These are phyloP conservation scores for Cydia strobilella DNA, from an alignment of 1,140 invertebrate species.

Conservation along the genomic window DNA sequence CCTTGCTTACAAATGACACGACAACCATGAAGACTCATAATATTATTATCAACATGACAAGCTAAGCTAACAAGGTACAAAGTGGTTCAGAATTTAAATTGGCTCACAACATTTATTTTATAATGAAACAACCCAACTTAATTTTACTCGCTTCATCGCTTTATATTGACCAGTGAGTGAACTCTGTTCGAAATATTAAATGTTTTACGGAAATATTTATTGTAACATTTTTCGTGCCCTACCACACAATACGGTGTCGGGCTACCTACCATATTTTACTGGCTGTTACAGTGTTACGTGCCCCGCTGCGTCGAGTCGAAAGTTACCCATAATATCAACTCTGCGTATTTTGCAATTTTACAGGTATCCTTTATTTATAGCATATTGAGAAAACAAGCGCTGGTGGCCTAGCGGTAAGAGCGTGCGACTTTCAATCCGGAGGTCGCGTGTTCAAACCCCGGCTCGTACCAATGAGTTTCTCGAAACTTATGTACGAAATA, in stretches of 20 bases:
- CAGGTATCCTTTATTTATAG: background rate
- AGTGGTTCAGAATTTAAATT: no score
- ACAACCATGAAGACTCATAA: no score
- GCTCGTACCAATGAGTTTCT: no score
- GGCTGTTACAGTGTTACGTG: background rate
- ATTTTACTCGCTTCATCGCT: background rate
- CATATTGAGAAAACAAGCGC: background rate
- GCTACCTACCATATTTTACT: constrained; percentile 13
- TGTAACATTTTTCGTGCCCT: background rate
- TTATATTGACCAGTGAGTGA: background rate
- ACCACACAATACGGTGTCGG: background rate
- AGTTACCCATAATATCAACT: background rate
- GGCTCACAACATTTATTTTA: background rate
- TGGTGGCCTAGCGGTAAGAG: no score
- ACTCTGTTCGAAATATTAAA: background rate
- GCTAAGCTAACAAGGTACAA: no score
- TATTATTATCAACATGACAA: no score
- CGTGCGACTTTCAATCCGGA: no score
- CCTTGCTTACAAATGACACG: no score
- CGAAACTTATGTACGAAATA: no score
- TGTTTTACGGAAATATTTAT: background rate
- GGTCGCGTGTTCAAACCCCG: no score
- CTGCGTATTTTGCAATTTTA: background rate
- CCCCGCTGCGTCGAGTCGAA: background rate
- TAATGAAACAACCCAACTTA: background rate